phyloP scores from a whole-genome alignment of 1,140 invertebrate species.

The Ericerus pela region DNA sequence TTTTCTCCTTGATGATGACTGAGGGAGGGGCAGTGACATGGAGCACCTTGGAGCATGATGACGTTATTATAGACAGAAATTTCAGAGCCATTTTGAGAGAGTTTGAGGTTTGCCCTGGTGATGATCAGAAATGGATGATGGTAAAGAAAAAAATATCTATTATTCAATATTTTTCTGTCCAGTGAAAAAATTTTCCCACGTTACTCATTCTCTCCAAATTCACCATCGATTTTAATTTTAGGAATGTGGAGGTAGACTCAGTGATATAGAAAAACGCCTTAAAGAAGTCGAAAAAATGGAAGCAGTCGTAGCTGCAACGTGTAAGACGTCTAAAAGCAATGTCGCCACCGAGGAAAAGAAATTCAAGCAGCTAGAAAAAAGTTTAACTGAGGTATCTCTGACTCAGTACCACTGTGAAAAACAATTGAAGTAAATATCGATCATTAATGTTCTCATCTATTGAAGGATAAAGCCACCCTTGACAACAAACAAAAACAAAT shows the following conservation, averaged over 20 bases:
- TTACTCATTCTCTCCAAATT: too few relatives aligned
- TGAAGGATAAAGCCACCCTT: conserved; percentile 47
- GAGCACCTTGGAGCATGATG: background rate
- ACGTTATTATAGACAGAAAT: background rate
- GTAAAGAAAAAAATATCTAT: too few relatives aligned
- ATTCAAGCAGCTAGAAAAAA: conserved; percentile 49
- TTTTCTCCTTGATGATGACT: too few relatives aligned
- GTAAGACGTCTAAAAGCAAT: conserved; percentile 51
- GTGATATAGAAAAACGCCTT: conserved; percentile 47
- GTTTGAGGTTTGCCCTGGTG: too few relatives aligned
- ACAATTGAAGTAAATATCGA: conserved; percentile 8
- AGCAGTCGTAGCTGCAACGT: conserved; percentile 45
- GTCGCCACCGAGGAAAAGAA: conserved; percentile 54
- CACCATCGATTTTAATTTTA: too few relatives aligned
- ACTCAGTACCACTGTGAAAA: too few relatives aligned
- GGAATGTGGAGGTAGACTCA: conserved; percentile 50
- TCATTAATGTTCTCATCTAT: background rate
- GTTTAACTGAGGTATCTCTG: conserved; percentile 41
- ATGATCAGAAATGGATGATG: too few relatives aligned
- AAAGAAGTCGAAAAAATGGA: conserved; percentile 49
- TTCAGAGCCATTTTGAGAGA: too few relatives aligned
- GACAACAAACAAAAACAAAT: conserved; percentile 48
- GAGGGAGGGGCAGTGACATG: too few relatives aligned
- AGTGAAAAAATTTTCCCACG: too few relatives aligned
- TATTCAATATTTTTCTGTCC: too few relatives aligned